Percentiles rank a stretch among this genome's conserved stretches.
These are phyloP conservation scores for Cheilosia variabilis DNA, from an alignment of 2,888 invertebrate genomes.

Conservation along the genomic window DNA sequence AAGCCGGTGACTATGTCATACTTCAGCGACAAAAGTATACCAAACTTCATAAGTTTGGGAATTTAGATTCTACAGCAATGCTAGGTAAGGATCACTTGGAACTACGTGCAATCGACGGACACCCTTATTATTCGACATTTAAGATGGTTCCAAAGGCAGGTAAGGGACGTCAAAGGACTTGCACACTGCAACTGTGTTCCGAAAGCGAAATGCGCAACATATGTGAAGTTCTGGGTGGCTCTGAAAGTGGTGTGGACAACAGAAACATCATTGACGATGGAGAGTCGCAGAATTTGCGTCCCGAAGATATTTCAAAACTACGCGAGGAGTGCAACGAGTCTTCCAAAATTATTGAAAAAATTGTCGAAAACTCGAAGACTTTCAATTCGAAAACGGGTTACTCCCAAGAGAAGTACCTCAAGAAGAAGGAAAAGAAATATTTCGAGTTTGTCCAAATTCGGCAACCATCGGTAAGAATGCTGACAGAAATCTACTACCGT, in stretches of 20 bases:
- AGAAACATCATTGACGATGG: slow-evolving; percentile 90
- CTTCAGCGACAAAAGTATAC: slow-evolving; percentile 91
- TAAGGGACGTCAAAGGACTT: slow-evolving; percentile 85
- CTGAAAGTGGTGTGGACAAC: slow-evolving; percentile 91
- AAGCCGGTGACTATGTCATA: slow-evolving; percentile 89
- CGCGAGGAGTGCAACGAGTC: slow-evolving; percentile 90
- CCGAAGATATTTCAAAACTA: slow-evolving; percentile 92
- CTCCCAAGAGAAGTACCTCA: slow-evolving; percentile 96
- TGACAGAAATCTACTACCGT: slow-evolving; percentile 93
- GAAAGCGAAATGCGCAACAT: slow-evolving; percentile 85
- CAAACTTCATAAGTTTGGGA: slow-evolving; percentile 90
- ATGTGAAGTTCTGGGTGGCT: slow-evolving; percentile 87
- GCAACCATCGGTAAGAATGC: slow-evolving; percentile 91
- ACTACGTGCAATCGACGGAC: slow-evolving; percentile 87
- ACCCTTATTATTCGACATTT: slow-evolving; percentile 90
- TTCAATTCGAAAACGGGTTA: slow-evolving; percentile 96
- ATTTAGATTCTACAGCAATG: slow-evolving; percentile 86
- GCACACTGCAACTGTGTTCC: slow-evolving; percentile 85
- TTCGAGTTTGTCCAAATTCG: slow-evolving; percentile 92
- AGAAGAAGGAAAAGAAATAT: slow-evolving; percentile 97
- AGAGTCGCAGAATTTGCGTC: slow-evolving; percentile 91
- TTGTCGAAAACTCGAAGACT: slow-evolving; percentile 96
- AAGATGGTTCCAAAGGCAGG: slow-evolving; percentile 88
- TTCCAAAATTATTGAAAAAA: slow-evolving; percentile 92
- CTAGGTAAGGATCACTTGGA: slow-evolving; percentile 89